Conservation (phyloP, 2,113 vertebrate species). For the Rousettus leschenaultii region DNA sequence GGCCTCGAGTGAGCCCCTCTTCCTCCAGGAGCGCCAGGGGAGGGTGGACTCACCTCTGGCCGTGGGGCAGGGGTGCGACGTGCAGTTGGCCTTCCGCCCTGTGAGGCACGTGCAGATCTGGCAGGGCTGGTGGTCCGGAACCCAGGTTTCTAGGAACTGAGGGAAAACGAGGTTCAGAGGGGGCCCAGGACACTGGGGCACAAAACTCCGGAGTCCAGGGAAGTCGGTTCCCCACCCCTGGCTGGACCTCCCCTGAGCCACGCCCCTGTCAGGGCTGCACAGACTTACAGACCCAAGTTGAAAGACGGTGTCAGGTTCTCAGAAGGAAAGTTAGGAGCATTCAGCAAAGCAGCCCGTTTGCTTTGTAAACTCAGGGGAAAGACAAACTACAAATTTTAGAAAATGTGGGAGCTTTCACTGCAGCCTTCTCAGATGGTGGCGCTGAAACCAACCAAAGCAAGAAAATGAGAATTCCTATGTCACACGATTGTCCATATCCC, state of each 20-base stretch:
- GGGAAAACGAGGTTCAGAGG: neutral
- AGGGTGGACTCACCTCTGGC: conserved; percentile 80
- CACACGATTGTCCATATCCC: neutral
- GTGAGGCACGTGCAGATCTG: conserved; percentile 92
- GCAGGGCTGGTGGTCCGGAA: conserved; percentile 89
- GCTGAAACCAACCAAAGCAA: neutral
- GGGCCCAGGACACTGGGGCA: fast-evolving
- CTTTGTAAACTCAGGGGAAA: neutral
- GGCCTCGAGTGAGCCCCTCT: neutral
- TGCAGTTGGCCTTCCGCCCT: conserved; percentile 90
- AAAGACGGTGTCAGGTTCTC: neutral
- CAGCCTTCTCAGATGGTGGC: neutral
- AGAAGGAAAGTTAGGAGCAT: neutral
- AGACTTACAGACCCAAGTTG: fast-evolving
- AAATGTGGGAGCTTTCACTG: neutral
- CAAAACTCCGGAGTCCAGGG: fast-evolving
- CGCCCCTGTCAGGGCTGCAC: too few species aligned
- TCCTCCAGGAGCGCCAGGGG: too few species aligned
- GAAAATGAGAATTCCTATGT: fast-evolving
- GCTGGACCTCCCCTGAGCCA: neutral
- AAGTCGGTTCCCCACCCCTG: neutral
- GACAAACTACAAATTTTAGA: neutral
- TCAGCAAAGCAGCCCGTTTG: fast-evolving
- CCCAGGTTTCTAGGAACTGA: conserved; percentile 93
- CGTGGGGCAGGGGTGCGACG: conserved; percentile 85